Evolutionary conservation across 1,140 invertebrate genomes (phyloP), one percentile per base, ranked within the genome.

Genomic region (Diorhabda sublineata): DNA sequence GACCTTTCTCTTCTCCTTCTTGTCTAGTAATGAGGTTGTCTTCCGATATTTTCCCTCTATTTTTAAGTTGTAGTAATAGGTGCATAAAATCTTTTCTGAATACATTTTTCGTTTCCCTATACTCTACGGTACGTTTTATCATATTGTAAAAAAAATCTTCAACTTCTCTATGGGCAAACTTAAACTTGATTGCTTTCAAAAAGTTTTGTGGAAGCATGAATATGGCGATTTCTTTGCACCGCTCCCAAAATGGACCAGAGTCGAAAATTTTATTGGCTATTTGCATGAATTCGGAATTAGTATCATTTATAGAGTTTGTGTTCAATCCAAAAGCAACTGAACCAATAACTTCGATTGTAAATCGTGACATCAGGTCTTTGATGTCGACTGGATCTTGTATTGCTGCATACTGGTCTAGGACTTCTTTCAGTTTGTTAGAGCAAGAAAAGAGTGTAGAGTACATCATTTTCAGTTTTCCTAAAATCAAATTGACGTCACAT

Each of bases 261-360:
- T n/a, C 47, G 2, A 52, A 52, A 8, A 52, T 8, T 52, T 52
- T 52, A 52, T 4, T 52, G 4, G 47, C 47, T 3, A 52, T 52
- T 74, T 79, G 77, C 79, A 72, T 61, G 45, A 72, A 75, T 43
- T 66, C 57, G 5, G 82, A 83, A 47, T 86, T 76, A 41, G 84
- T 82, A 71, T 87, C 78, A 47, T 78, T 75, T 9, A 88, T 69
- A 9, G 83, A 78, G 63, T 86, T 83, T 71, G 82, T 82, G 63
- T 87, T 77, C 6, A 88, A 77, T 3, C 87, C 88, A 77, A 89
- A 89, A 5, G 84, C 86, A 64, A 83, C 85, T 0, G 82, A 83
- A 2, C 83, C 85, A 65, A 87, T 87, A 5, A 86, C 81, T 6
- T 52, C 47, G 6, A 52, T 2, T 2, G 47, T 52, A 4, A 52